Evolutionary conservation across 2,888 invertebrate genomes (phyloP), one percentile per base, ranked within the genome.

Genomic region (Pharmacophagus antenor): DNA sequence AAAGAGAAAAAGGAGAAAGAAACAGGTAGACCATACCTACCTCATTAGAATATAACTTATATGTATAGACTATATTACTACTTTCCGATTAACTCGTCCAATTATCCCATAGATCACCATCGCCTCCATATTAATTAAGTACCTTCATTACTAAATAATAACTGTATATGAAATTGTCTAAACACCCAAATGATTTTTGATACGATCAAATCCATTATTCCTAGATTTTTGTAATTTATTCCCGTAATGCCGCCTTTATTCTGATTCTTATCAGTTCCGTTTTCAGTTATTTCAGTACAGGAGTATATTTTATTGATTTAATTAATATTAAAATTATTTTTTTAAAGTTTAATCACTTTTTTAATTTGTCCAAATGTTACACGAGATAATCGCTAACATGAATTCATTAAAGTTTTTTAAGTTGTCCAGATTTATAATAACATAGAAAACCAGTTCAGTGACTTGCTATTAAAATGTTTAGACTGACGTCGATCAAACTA

Each of bases 331-430:
- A 31, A 12, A 12, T 2, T 31, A 15, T 2, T 15, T n/a, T 6
- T 37, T 37, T n/a, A n/a, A 37, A 37, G 37, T n/a, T 37, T 37
- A 37, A 37, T 37, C 1, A 37, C n/a, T 37, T 27, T 37, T 37
- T 37, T n/a, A n/a, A 37, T 37, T 37, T 37, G 8, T 37, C 4
- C 37, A 37, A n/a, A 50, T 25, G 31, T 61, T 52, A 56, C 46
- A 22, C 41, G 52, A 48, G 51, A 56, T 47, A 56, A 46, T 53
- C 42, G 58, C 50, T 15, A 51, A 7, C 44, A 18, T 48, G 47
- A 59, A 53, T 42, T 20, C 47, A 48, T 59, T 56, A 54, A 57
- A 49, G 50, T 46, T 46, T 56, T 23, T 49, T 49, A 22, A 50
- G 22, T 25, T 49, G 41, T 23, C 23, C 25, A 42, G 23, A 56